These are phyloP conservation scores for Ditylenchus weischeri DNA, from an alignment of 2,888 invertebrate species.

Conservation along the genomic window DNA sequence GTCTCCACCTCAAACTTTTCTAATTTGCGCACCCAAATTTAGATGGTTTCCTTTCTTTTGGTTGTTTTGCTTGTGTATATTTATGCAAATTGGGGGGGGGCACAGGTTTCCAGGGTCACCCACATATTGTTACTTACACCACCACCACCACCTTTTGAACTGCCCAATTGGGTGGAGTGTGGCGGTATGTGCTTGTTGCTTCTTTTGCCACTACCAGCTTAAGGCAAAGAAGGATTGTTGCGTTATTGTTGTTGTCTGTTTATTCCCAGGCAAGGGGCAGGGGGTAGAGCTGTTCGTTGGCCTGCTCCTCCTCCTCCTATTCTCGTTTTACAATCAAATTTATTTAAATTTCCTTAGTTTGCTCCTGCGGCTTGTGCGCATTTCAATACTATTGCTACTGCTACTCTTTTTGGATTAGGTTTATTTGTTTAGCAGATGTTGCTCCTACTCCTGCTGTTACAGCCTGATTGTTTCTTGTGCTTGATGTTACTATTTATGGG, in stretches of 20 bases:
- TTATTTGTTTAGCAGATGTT: background rate
- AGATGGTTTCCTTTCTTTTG: no score
- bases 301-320: background rate
- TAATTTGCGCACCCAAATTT: no score
- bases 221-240: background rate
- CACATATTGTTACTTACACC: background rate
- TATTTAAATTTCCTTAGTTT: constrained; percentile 8
- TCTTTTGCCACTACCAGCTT: no score
- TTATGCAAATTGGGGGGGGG: constrained; percentile 5
- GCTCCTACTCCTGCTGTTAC: no score
- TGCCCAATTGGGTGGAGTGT: constrained; percentile 4
- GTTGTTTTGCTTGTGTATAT: background rate
- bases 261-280: background rate
- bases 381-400: no score
- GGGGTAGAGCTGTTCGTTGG: no score
- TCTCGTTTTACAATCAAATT: constrained; percentile 7
- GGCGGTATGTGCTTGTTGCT: background rate
- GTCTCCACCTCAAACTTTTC: no score
- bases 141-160: constrained; percentile 8
- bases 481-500: no score
- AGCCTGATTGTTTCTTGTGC: no score
- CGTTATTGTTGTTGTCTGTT: background rate
- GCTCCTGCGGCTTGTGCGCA: background rate
- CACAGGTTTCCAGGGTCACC: constrained; percentile 8
- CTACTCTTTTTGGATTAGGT: background rate